Conservation (phyloP, 2,797 vertebrate species). For the Sternarchorhynchus goeldii region DNA sequence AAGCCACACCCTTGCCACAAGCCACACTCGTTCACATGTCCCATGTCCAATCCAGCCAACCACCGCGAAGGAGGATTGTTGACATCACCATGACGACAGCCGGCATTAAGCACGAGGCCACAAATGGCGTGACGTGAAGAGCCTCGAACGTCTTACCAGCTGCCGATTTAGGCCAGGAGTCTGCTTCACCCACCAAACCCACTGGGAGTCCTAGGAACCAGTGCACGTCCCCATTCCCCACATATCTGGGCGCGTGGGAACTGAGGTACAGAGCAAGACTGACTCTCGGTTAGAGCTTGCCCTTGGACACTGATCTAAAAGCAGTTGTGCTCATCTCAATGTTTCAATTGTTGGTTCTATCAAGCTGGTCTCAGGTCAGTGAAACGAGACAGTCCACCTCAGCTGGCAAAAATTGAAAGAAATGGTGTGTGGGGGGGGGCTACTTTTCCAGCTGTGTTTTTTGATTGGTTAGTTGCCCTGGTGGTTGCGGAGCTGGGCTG, state of each 20-base stretch:
- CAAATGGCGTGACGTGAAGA: neutral
- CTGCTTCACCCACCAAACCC: neutral
- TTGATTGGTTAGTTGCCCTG: neutral
- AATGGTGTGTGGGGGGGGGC: too few species aligned
- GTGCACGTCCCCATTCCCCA: too few species aligned
- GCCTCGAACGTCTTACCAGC: neutral
- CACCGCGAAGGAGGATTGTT: neutral
- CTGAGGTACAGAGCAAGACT: neutral
- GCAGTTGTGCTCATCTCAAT: neutral
- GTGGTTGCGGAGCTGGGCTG: neutral
- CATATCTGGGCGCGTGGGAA: constrained; percentile 12
- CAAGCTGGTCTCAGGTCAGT: neutral
- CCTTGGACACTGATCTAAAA: neutral
- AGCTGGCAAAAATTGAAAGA: too few species aligned
- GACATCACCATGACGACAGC: neutral
- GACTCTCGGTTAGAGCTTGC: neutral
- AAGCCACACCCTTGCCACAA: too few species aligned
- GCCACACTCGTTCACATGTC: too few species aligned
- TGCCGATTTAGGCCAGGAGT: neutral
- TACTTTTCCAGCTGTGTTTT: constrained; percentile 18
- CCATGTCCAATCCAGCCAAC: neutral
- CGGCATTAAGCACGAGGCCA: constrained; percentile 5
- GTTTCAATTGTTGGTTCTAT: neutral
- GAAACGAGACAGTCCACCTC: neutral
- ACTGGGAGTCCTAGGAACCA: neutral